Conservation (phyloP, 2,888 invertebrate species). For the Laothoe populi region DNA sequence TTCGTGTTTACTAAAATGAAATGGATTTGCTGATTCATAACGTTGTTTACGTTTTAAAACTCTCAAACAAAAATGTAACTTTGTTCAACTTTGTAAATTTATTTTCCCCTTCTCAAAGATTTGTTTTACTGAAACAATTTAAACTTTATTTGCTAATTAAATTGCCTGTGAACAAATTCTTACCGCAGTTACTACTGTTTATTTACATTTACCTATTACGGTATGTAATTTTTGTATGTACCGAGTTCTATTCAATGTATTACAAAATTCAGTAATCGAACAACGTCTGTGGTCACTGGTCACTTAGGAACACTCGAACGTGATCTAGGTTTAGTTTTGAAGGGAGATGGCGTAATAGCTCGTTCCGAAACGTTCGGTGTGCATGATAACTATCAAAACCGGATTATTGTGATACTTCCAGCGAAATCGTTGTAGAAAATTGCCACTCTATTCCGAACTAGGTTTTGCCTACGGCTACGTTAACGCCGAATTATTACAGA, state of each 20-base stretch:
- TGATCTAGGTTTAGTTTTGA: conserved; percentile 18
- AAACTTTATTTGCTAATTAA: conserved; percentile 1
- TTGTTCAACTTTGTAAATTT: not conserved
- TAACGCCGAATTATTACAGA: too few relatives aligned
- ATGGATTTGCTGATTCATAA: not conserved
- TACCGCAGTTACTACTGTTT: not conserved
- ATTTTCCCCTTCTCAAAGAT: not conserved
- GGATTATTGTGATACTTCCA: conserved; percentile 18
- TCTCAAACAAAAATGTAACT: not conserved
- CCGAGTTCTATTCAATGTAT: not conserved
- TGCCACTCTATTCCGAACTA: not conserved
- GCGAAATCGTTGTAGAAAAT: not conserved
- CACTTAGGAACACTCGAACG: too few relatives aligned
- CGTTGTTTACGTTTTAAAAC: not conserved
- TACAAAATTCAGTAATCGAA: conserved; percentile 8
- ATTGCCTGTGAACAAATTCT: not conserved
- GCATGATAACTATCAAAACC: conserved; percentile 8
- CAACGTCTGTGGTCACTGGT: conserved; percentile 6
- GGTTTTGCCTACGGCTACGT: not conserved
- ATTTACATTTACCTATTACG: conserved; percentile 1
- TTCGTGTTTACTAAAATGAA: not conserved
- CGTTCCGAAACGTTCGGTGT: conserved; percentile 18
- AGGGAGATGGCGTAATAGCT: conserved; percentile 18
- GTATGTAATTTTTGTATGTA: not conserved
- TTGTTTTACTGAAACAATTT: conserved; percentile 4